Conservation (phyloP, 2,888 invertebrate genomes). For the Dioctria rufipes region DNA sequence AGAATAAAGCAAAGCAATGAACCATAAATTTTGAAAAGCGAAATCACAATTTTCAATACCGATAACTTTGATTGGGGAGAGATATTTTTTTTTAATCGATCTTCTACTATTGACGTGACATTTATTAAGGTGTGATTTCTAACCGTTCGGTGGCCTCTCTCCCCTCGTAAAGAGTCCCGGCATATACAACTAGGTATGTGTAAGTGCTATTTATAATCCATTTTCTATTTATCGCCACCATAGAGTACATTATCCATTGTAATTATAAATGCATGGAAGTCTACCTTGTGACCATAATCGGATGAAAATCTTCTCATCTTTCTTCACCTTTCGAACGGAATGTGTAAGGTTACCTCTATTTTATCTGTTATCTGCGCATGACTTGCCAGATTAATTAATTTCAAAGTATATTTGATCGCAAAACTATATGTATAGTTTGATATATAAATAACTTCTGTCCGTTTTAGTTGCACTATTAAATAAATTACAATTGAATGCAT, state of each 20-base stretch:
- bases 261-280: not conserved
- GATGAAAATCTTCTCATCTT: not conserved
- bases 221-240: too few relatives aligned
- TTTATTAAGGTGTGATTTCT: not conserved
- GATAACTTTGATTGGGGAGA: not conserved
- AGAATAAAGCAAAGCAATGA: not conserved
- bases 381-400: not conserved
- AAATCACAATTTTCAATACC: not conserved
- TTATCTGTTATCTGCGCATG: not conserved
- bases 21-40: constrained; percentile 14
- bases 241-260: too few relatives aligned
- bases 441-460: too few relatives aligned
- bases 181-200: too few relatives aligned
- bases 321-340: not conserved
- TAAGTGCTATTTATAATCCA: too few relatives aligned
- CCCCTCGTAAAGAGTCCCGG: too few relatives aligned
- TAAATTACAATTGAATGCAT: too few relatives aligned
- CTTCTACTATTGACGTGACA: not conserved
- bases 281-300: not conserved
- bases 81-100: not conserved
- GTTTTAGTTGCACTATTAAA: too few relatives aligned
- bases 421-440: too few relatives aligned
- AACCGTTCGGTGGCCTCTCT: not conserved
- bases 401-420: too few relatives aligned
- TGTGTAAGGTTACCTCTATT: not conserved